Evolutionary conservation across 2,113 vertebrate genomes (phyloP).

Genomic region (Eolophus roseicapilla): DNA sequence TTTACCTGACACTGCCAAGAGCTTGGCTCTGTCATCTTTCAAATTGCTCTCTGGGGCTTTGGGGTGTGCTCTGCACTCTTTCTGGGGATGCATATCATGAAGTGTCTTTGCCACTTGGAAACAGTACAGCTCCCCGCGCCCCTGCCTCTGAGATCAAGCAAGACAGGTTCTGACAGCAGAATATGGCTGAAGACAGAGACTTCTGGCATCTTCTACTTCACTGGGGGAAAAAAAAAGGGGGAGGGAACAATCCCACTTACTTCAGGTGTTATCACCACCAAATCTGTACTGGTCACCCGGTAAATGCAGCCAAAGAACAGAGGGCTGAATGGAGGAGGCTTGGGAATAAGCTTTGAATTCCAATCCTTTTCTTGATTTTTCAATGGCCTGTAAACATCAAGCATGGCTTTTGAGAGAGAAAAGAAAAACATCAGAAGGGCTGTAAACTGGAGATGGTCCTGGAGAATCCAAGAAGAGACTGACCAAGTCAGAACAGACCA

Average conservation of each 20-base stretch:
- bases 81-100: not conserved
- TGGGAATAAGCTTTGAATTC: conserved; percentile 22
- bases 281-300: not conserved
- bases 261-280: not conserved
- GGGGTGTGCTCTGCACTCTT: not conserved
- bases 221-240: not conserved
- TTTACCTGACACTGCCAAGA: not conserved
- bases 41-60: not conserved
- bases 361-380: conserved; percentile 13
- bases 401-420: not conserved
- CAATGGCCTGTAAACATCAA: conserved; percentile 27
- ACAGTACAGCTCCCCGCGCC: not conserved
- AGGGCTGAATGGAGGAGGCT: not conserved
- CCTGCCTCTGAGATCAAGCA: not conserved
- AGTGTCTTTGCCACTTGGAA: not conserved
- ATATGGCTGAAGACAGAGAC: not conserved
- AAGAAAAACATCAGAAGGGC: not conserved
- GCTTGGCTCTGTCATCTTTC: not conserved
- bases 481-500: rapidly evolving
- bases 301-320: conserved; percentile 30
- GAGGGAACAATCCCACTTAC: not conserved
- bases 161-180: not conserved
- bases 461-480: not conserved
- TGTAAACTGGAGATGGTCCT: not conserved
- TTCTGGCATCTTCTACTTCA: not conserved